phyloP scores from a whole-genome alignment of 2,797 vertebrate species.

The Bovichtus diacanthus region DNA sequence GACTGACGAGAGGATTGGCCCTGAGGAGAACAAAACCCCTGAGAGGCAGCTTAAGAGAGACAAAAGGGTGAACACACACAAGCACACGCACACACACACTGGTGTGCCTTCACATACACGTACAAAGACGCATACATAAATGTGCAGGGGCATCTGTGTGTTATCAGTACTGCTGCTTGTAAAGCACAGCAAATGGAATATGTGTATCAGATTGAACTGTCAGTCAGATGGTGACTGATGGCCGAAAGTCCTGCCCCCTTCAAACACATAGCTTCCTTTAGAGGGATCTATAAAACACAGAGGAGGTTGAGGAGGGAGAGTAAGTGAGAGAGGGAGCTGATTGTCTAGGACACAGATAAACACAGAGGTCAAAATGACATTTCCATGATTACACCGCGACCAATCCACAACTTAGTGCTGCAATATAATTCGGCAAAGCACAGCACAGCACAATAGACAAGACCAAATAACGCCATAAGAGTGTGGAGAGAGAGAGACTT shows the following conservation, averaged over 20 bases:
- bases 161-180: slow-evolving; percentile 68
- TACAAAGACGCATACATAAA: slow-evolving; percentile 27
- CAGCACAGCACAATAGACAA: not conserved
- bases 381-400: slow-evolving; percentile 37
- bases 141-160: slow-evolving; percentile 51
- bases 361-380: slow-evolving; percentile 66
- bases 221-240: slow-evolving; percentile 80
- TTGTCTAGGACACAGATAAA: slow-evolving; percentile 55
- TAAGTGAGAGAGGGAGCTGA: slow-evolving; percentile 25
- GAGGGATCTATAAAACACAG: slow-evolving; percentile 31
- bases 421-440: not conserved
- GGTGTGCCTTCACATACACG: not conserved
- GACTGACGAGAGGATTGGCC: slow-evolving; percentile 72
- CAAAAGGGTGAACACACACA: slow-evolving; percentile 22
- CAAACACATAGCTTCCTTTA: slow-evolving; percentile 53
- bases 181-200: slow-evolving; percentile 78
- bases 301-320: not conserved
- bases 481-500: slow-evolving; percentile 3
- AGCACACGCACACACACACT: not conserved
- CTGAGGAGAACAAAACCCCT: slow-evolving; percentile 60
- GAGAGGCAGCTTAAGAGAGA: slow-evolving; percentile 62
- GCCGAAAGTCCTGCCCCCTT: slow-evolving; percentile 65
- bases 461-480: not conserved
- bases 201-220: slow-evolving; percentile 82
- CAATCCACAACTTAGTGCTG: slow-evolving; percentile 4